A percentile compares a stretch with the other conserved stretches of the same genome.
Conservation (phyloP, 2,113 vertebrate species). For the Himantopus leucocephalus region DNA sequence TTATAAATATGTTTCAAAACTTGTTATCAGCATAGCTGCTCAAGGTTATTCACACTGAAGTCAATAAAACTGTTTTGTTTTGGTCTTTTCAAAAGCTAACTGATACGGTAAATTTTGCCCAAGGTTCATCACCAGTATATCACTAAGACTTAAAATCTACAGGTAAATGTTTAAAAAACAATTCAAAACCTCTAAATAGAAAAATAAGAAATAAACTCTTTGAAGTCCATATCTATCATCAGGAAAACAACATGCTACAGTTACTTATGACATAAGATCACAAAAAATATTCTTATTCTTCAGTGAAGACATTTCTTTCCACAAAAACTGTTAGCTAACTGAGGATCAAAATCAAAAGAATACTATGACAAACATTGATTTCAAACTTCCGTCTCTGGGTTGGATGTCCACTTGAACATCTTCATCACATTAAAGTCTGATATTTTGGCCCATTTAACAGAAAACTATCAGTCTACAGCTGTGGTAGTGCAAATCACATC, state of each 20-base stretch:
- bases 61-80: background rate
- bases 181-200: background rate
- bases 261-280: background rate
- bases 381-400: background rate
- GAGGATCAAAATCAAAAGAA: background rate
- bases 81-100: background rate
- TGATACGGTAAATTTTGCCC: background rate
- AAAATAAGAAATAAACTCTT: background rate
- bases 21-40: background rate
- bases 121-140: background rate
- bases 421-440: background rate
- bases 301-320: background rate
- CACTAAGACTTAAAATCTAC: background rate
- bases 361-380: accelerated
- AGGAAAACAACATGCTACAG: background rate
- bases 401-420: background rate
- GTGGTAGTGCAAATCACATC: background rate
- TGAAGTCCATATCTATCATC: background rate
- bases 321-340: background rate
- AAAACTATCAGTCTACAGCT: background rate
- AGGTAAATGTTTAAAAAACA: background rate
- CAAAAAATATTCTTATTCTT: background rate
- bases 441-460: background rate
- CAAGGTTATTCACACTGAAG: background rate
- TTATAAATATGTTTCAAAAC: background rate